phyloP scores from a whole-genome alignment of 2,888 invertebrate species.

The Tenthredo scrophulariae region DNA sequence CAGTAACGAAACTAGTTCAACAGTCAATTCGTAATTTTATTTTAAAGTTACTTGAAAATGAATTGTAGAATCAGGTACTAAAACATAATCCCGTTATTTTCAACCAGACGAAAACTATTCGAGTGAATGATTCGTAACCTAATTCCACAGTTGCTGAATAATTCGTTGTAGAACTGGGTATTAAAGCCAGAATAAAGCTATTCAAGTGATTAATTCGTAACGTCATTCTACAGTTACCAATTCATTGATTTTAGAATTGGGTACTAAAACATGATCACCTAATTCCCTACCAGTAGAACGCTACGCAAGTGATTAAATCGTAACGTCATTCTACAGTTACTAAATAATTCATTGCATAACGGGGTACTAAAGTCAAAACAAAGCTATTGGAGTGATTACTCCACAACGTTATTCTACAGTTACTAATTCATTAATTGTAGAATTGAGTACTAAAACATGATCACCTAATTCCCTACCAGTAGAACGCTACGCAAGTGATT shows the following conservation, averaged over 20 bases:
- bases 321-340: neutral
- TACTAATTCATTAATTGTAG: neutral
- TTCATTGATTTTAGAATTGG: neutral
- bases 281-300: too few relatives aligned
- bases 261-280: too few relatives aligned
- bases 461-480: neutral
- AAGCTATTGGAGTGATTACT: neutral
- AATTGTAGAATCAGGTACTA: neutral
- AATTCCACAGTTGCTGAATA: neutral
- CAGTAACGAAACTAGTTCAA: neutral
- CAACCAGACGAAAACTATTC: neutral
- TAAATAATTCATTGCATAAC: neutral
- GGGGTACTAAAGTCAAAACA: neutral
- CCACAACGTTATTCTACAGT: neutral
- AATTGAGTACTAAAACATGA: neutral
- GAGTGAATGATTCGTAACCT: neutral
- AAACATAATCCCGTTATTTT: neutral
- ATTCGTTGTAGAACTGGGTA: neutral
- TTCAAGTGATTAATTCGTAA: neutral
- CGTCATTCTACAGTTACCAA: neutral
- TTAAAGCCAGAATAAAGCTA: neutral
- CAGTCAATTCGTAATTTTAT: neutral
- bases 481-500: neutral
- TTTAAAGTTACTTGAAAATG: neutral
- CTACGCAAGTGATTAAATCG: neutral